Evolutionary conservation across 2,888 invertebrate species (phyloP), one percentile per base, ranked within the genome.

Genomic region (Plebejus anna): DNA sequence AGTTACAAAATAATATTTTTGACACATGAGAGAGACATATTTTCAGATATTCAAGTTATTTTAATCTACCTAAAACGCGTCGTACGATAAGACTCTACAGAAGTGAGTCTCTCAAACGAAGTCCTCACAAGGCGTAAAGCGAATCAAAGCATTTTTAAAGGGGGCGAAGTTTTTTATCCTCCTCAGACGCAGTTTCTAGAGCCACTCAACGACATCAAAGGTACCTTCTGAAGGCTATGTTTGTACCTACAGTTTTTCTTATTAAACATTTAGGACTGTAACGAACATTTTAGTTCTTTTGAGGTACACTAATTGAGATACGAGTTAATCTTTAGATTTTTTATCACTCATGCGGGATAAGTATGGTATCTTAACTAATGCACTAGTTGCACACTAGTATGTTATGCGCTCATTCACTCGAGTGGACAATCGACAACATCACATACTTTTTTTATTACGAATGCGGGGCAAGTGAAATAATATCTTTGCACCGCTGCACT

Each of bases 71-170:
- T 36, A 32, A 36, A 36, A 66, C 28, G 61, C 9, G 61, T 28
- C 28, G 13, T 1, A 66, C 13, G 32, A 66, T 66, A 66, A 66
- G 61, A 66, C 32, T 32, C 13, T 66, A 5, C 32, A 13, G 22
- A 59, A 59, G 66, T 66, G 28, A 61, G 61, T 32, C 61, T 11
- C 66, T 66, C 32, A 66, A 66, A 36, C 22, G 32, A 32, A 66
- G 66, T 66, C 66, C 66, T 66, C 66, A 66, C 13, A 66, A 66
- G 66, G 66, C 66, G 66, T 66, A 66, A 66, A 36, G 66, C 66
- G 66, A 66, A 66, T 66, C 32, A 66, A 66, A 66, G 66, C 66
- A 66, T 66, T 66, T 66, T 66, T 5, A 66, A 66, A 36, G 32
- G 66, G 61, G 61, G 9, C 4, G 28, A 66, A 66, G 13, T 36